A percentile compares a stretch with the other conserved stretches of the same genome.
These are phyloP conservation scores for Malurus cyaneus DNA, from an alignment of 2,113 vertebrate genomes.

Conservation along the genomic window DNA sequence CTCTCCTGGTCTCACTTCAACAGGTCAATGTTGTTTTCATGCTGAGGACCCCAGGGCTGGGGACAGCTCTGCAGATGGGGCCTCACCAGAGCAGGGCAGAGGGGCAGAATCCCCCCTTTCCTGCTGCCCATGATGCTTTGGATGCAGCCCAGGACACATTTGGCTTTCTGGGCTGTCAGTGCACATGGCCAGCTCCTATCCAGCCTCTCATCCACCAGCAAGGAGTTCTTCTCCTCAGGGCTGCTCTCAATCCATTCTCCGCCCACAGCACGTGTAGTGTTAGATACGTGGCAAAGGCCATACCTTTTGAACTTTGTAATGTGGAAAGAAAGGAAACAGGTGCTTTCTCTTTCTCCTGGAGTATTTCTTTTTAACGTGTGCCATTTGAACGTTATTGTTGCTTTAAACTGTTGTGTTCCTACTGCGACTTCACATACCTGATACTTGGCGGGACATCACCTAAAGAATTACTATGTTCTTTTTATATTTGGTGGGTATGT, in stretches of 20 bases:
- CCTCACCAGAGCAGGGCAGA: neutral
- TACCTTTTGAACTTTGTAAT: neutral
- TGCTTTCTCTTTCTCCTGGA: neutral
- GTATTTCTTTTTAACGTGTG: accelerated
- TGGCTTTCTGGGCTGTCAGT: neutral
- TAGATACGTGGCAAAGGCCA: neutral
- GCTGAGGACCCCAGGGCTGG: neutral
- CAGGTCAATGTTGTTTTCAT: accelerated
- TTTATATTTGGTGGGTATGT: neutral
- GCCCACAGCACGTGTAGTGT: neutral
- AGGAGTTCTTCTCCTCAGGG: neutral
- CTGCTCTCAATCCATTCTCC: neutral
- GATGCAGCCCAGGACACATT: neutral
- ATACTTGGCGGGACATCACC: neutral
- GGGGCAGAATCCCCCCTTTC: neutral
- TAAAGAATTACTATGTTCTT: neutral
- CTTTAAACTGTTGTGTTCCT: neutral
- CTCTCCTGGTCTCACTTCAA: neutral
- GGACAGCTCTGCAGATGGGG: neutral
- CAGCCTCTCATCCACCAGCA: neutral
- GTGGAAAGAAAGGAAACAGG: neutral
- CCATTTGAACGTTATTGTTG: neutral
- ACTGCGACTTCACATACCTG: neutral
- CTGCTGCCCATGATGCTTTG: neutral
- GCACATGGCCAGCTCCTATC: neutral